These are phyloP conservation scores for Pseudomyrmex cubaensis DNA, from an alignment of 1,140 invertebrate genomes.

Conservation along the genomic window DNA sequence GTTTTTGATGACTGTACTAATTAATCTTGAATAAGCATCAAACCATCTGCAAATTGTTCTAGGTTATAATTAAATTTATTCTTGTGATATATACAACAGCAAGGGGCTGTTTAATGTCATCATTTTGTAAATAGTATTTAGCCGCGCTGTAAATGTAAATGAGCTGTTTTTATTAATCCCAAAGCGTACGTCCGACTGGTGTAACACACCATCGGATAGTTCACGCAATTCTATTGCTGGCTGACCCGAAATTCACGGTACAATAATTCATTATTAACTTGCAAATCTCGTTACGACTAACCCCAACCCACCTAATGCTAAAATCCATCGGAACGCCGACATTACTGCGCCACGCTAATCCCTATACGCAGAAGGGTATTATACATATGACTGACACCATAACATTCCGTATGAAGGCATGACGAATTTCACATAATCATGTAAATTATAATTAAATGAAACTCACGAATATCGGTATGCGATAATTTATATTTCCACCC, in stretches of 20 bases:
- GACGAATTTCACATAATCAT: slow-evolving; percentile 52
- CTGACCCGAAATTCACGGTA: slow-evolving; percentile 71
- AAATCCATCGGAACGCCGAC: slow-evolving; percentile 68
- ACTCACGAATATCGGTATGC: slow-evolving; percentile 16
- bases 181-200: slow-evolving; percentile 45
- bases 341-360: slow-evolving; percentile 57
- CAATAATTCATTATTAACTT: slow-evolving; percentile 73
- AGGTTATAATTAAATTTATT: slow-evolving; percentile 1
- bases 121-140: slow-evolving; percentile 52
- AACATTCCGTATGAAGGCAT: slow-evolving; percentile 43
- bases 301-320: slow-evolving; percentile 51
- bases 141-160: slow-evolving; percentile 35
- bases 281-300: slow-evolving; percentile 66
- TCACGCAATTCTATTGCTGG: slow-evolving; percentile 65
- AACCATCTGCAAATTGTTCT: neutral
- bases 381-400: slow-evolving; percentile 58
- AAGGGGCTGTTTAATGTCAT: slow-evolving; percentile 26
- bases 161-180: slow-evolving; percentile 56
- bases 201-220: slow-evolving; percentile 37
- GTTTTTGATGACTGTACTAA: too few species aligned
- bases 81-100: slow-evolving; percentile 8
- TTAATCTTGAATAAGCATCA: slow-evolving; percentile 1
- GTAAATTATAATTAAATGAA: slow-evolving; percentile 45
- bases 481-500: neutral
- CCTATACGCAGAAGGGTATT: slow-evolving; percentile 42